Percentiles rank a stretch among this genome's conserved stretches.
These are phyloP conservation scores for Theodoxus fluviatilis DNA, from an alignment of 2,888 invertebrate species.

Conservation along the genomic window DNA sequence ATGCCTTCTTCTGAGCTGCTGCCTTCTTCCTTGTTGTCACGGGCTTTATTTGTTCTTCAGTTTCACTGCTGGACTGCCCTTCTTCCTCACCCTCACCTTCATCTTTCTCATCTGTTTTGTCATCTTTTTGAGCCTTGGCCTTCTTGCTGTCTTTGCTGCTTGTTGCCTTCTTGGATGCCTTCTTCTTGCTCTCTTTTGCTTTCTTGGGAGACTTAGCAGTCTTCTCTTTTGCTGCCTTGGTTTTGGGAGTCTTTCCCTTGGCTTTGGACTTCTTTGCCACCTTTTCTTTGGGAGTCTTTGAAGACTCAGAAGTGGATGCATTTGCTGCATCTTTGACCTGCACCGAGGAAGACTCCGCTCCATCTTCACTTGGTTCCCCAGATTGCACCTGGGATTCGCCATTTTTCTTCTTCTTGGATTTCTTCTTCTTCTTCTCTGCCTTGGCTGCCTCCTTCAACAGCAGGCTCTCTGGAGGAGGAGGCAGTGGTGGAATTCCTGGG, in stretches of 20 bases:
- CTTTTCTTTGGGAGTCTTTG: conserved; percentile 8
- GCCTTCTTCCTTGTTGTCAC: background rate
- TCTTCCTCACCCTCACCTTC: conserved; percentile 31
- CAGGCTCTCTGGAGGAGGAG: conserved; percentile 35
- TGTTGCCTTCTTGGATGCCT: conserved; percentile 27
- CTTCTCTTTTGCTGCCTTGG: conserved; percentile 29
- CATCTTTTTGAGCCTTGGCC: conserved; percentile 29
- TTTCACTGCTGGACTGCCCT: background rate
- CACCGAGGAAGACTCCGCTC: too few species aligned
- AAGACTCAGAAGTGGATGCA: background rate
- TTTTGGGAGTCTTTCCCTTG: conserved; percentile 17
- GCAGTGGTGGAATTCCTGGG: conserved; percentile 29
- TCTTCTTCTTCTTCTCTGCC: conserved; percentile 23
- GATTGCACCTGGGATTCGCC: conserved; percentile 23
- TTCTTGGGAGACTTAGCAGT: conserved; percentile 26
- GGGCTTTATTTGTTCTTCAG: background rate
- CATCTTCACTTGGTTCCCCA: too few species aligned
- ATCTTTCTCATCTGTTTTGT: conserved; percentile 26
- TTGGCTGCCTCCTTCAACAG: conserved; percentile 29
- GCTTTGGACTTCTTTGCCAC: background rate
- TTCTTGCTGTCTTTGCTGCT: conserved; percentile 28
- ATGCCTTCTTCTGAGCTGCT: background rate
- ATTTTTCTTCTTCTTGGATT: conserved; percentile 31
- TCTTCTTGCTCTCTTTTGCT: conserved; percentile 28
- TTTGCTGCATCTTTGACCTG: too few species aligned